These are phyloP conservation scores for Limnephilus rhombicus DNA, from an alignment of 2,888 invertebrate species.

Conservation along the genomic window DNA sequence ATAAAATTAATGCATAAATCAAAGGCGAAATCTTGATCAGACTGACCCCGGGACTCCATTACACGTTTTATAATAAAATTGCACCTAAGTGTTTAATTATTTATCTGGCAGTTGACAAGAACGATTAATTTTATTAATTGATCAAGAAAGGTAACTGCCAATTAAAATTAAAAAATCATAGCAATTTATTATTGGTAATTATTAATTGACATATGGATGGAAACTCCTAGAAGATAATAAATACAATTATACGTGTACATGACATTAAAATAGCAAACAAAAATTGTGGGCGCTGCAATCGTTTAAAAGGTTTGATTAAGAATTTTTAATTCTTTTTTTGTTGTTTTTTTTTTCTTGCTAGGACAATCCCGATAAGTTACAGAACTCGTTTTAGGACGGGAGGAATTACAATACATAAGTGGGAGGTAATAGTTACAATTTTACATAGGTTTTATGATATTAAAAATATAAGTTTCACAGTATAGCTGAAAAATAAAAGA, in stretches of 20 bases:
- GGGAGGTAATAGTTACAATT: no score
- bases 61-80: slow-evolving; percentile 22
- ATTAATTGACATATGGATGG: background rate
- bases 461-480: no score
- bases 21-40: background rate
- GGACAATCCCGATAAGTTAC: no score
- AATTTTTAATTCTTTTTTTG: no score
- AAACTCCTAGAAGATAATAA: background rate
- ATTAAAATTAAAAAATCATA: background rate
- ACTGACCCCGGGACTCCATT: background rate
- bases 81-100: slow-evolving; percentile 11
- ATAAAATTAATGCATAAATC: background rate
- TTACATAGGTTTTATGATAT: no score
- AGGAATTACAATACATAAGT: no score
- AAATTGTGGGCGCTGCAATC: no score
- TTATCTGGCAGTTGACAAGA: slow-evolving; percentile 2
- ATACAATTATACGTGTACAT: background rate
- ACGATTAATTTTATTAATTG: slow-evolving; percentile 7
- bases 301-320: no score
- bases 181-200: background rate
- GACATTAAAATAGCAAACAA: background rate
- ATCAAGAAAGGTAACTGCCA: background rate
- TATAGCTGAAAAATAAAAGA: no score
- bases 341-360: no score
- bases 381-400: no score